phyloP scores from a whole-genome alignment of 1,140 invertebrate species.

The Drosophila sp. region DNA sequence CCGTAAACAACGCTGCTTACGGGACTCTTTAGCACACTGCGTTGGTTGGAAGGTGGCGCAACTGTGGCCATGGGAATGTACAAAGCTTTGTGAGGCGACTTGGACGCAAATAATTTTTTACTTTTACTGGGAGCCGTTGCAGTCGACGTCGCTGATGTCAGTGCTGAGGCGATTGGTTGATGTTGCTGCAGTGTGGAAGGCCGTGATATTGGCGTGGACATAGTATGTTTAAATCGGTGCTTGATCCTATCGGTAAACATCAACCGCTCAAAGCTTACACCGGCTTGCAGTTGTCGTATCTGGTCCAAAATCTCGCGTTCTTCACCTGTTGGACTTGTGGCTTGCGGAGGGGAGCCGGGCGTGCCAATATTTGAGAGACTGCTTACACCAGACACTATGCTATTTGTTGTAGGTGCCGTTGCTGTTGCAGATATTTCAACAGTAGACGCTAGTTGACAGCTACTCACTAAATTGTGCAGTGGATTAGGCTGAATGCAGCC shows the following conservation, averaged over 20 bases:
- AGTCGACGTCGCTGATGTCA: neutral
- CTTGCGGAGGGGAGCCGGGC: conserved; percentile 85
- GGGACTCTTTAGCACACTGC: conserved; percentile 77
- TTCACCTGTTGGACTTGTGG: conserved; percentile 91
- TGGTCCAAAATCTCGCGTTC: conserved; percentile 88
- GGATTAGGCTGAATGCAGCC: conserved; percentile 75
- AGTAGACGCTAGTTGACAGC: conserved; percentile 55
- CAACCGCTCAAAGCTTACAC: conserved; percentile 73
- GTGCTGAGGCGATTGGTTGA: conserved; percentile 9
- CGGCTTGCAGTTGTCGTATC: conserved; percentile 87
- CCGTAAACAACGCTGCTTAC: conserved; percentile 73
- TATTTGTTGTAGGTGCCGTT: conserved; percentile 79
- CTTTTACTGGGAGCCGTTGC: conserved; percentile 33
- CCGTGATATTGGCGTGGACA: conserved; percentile 61
- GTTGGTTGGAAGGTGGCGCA: conserved; percentile 52
- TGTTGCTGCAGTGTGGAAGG: conserved; percentile 41
- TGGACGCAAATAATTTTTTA: conserved; percentile 72
- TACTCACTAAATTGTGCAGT: conserved; percentile 78
- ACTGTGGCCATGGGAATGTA: conserved; percentile 78
- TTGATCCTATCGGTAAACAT: conserved; percentile 50
- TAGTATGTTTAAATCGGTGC: conserved; percentile 66
- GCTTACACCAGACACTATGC: conserved; percentile 88
- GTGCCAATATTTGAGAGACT: conserved; percentile 87
- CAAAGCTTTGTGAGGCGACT: conserved; percentile 71
- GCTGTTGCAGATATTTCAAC: conserved; percentile 16